phyloP scores from a whole-genome alignment of 2,888 invertebrate species.

The Cerceris rybyensis region DNA sequence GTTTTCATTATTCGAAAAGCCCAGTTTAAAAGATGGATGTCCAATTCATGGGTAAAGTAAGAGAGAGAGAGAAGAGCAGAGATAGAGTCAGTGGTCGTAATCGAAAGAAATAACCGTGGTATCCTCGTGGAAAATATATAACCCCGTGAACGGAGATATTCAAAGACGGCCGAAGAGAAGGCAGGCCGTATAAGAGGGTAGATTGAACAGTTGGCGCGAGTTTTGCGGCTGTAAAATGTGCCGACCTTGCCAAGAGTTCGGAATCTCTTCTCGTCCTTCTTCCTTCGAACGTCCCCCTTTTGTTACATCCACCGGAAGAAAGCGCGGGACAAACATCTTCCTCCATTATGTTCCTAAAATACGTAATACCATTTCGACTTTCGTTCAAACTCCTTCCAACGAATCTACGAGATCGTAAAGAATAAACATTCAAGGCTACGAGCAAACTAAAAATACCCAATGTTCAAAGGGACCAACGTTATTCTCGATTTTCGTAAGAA shows the following conservation, averaged over 20 bases:
- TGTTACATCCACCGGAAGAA: conserved; percentile 62
- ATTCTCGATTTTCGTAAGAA: too few relatives aligned
- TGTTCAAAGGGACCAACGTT: too few relatives aligned
- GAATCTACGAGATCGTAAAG: not conserved
- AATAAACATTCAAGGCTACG: too few relatives aligned
- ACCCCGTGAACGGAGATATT: conserved; percentile 32
- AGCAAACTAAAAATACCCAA: too few relatives aligned
- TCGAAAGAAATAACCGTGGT: conserved; percentile 27
- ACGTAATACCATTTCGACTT: conserved; percentile 75
- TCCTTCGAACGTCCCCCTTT: conserved; percentile 53
- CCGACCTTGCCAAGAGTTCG: conserved; percentile 77
- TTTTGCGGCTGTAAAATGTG: conserved; percentile 71
- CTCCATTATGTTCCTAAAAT: conserved; percentile 75
- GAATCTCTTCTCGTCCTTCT: conserved; percentile 64
- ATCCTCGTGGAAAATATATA: conserved; percentile 15
- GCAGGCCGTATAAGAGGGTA: conserved; percentile 45
- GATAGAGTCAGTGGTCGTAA: conserved; percentile 34
- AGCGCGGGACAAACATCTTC: conserved; percentile 80
- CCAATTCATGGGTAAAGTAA: not conserved
- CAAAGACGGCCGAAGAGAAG: conserved; percentile 29
- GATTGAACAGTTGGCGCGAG: conserved; percentile 69
- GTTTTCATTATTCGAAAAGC: too few relatives aligned
- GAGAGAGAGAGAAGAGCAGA: not conserved
- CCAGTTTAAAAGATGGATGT: too few relatives aligned
- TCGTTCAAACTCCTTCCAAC: conserved; percentile 16